Evolutionary conservation across 2,888 invertebrate species (phyloP).

Genomic region (Eupithecia exiguata): DNA sequence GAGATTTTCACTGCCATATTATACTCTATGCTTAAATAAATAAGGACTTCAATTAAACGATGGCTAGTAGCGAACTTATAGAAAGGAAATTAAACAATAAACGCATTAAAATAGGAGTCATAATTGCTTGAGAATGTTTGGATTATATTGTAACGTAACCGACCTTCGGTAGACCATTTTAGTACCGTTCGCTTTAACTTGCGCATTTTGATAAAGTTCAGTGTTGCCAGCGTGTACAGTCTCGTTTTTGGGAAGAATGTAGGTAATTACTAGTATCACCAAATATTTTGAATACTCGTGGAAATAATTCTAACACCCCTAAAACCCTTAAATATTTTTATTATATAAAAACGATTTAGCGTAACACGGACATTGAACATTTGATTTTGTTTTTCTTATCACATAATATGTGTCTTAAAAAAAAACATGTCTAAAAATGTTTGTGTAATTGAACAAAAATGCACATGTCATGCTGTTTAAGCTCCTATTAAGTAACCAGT

Average conservation of each 20-base stretch:
- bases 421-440: no score
- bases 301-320: no score
- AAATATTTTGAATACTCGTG: neutral
- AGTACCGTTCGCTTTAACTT: constrained; percentile 51
- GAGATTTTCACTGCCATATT: constrained; percentile 6
- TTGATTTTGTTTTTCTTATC: no score
- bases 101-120: neutral
- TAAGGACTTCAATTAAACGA: neutral
- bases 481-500: no score
- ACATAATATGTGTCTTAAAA: no score
- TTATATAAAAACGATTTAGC: neutral
- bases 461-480: no score
- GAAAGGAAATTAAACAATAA: constrained; percentile 21
- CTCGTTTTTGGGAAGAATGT: constrained; percentile 19
- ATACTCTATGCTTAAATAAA: constrained; percentile 13
- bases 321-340: no score
- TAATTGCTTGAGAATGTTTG: constrained; percentile 38
- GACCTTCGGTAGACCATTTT: constrained; percentile 58
- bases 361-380: no score
- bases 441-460: no score
- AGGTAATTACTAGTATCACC: neutral
- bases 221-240: constrained; percentile 49
- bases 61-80: neutral
- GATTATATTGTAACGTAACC: constrained; percentile 43
- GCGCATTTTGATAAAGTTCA: constrained; percentile 52